Percentiles rank a stretch among this genome's conserved stretches.
These are phyloP conservation scores for Scytalopus superciliaris DNA, from an alignment of 2,113 vertebrate genomes.

Conservation along the genomic window DNA sequence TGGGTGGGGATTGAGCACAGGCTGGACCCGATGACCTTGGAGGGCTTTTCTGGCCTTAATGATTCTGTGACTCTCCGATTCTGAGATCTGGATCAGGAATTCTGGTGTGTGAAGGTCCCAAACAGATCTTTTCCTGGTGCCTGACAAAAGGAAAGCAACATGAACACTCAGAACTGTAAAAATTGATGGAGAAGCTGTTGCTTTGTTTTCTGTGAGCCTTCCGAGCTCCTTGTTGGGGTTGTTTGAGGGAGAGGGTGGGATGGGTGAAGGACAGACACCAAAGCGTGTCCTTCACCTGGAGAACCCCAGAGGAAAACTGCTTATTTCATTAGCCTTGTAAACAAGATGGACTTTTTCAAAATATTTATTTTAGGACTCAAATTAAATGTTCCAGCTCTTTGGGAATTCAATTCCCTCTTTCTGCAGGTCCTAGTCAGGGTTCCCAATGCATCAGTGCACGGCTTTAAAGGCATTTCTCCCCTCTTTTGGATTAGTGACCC, in stretches of 20 bases:
- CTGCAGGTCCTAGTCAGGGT: slow-evolving; percentile 74
- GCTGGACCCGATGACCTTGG: background rate
- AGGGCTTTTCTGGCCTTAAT: rapidly evolving
- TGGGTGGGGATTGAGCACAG: background rate
- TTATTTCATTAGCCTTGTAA: slow-evolving; percentile 79
- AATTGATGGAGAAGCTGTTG: background rate
- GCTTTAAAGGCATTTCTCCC: slow-evolving; percentile 81
- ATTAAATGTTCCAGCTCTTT: slow-evolving; percentile 80
- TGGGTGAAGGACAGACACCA: background rate
- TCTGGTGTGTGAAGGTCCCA: rapidly evolving
- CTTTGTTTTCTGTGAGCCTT: background rate
- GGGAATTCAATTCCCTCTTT: slow-evolving; percentile 73
- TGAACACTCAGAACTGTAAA: background rate
- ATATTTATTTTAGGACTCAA: slow-evolving; percentile 74
- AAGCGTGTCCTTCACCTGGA: background rate
- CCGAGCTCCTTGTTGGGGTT: background rate
- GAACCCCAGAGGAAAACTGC: background rate
- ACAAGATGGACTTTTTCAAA: slow-evolving; percentile 60
- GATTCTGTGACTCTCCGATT: background rate
- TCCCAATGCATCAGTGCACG: slow-evolving; percentile 80
- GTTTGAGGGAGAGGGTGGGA: background rate
- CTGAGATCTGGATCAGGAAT: rapidly evolving
- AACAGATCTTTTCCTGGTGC: background rate
- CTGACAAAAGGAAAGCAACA: rapidly evolving
- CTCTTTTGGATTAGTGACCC: slow-evolving; percentile 89